Evolutionary conservation across 2,888 invertebrate species (phyloP), one percentile per base, ranked within the genome.

Genomic region (Drosophila birchii): DNA sequence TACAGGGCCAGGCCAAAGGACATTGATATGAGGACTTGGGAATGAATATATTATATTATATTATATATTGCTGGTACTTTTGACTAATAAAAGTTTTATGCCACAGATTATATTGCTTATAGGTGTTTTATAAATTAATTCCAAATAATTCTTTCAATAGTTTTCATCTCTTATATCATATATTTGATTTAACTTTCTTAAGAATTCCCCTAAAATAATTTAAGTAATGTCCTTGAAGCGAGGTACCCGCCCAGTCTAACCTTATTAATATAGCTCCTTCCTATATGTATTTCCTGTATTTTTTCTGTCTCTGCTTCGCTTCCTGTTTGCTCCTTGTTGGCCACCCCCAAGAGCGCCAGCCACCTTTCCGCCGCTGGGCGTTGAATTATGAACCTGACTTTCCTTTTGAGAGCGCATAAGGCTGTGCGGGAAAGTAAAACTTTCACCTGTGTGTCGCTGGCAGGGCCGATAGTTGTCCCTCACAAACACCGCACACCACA

Each of bases 361-460:
- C n/a, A 8, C n/a, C 53, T 16, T 11, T 57, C 53, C 41, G 47
- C 55, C 38, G 60, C 49, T 70, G 76, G 58, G 34, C 51, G 59
- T 61, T 78, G 70, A 86, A 70, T 81, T 84, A 86, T 86, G 80
- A 84, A 72, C 77, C 70, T 77, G 78, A 79, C 66, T 55, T 61
- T 57, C 59, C 71, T 53, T 43, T 54, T 58, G 39, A 54, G 64
- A 64, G 54, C 16, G 54, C 16, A 36, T 43, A 11, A 20, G 49
- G 23, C 47, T 72, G 57, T 32, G 45, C 20, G 41, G 47, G 41
- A n/a, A 43, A 43, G 64, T 45, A 47, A 53, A 71, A 71, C 51
- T 71, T 69, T 53, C 69, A 69, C 68, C 51, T 62, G 62, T 32
- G 44, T 20, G 60, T 18, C 18, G 16, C 16, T 57, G 60, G 51